phyloP scores from a whole-genome alignment of 2,888 invertebrate species.

The Abrostola triplasia region DNA sequence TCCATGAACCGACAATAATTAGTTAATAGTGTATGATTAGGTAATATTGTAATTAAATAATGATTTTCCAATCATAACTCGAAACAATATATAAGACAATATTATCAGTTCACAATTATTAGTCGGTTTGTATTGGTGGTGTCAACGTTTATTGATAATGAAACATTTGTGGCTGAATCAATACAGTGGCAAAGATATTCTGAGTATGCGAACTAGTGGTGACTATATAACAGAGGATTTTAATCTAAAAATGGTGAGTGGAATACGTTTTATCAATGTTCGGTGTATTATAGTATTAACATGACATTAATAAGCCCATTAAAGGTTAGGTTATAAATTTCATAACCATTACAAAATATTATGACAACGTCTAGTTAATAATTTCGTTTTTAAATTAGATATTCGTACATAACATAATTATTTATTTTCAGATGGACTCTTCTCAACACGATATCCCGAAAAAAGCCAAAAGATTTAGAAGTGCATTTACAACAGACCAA shows the following conservation, averaged over 20 bases:
- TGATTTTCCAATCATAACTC: conserved; percentile 62
- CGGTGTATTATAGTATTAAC: too few species aligned
- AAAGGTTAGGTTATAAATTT: too few species aligned
- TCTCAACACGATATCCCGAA: conserved; percentile 32
- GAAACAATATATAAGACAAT: conserved; percentile 65
- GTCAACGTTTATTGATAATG: conserved; percentile 26
- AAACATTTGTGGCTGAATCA: conserved; percentile 25
- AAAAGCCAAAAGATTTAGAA: conserved; percentile 80
- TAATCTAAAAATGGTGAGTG: conserved; percentile 33
- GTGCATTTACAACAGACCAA: conserved; percentile 93
- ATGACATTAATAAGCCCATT: too few species aligned
- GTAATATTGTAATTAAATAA: conserved; percentile 72
- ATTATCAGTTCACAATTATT: conserved; percentile 50
- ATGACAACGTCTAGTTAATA: neutral
- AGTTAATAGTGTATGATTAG: conserved; percentile 72
- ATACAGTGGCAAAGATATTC: conserved; percentile 11
- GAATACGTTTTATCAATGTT: neutral
- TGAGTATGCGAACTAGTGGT: conserved; percentile 32
- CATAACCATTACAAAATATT: too few species aligned
- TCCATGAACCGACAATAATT: conserved; percentile 58
- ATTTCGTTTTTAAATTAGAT: neutral
- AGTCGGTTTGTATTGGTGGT: conserved; percentile 52
- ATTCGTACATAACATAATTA: neutral
- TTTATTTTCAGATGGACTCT: conserved; percentile 55
- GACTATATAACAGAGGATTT: conserved; percentile 15